These are phyloP conservation scores for Hecatera dysodea DNA, from an alignment of 2,888 invertebrate genomes.

Conservation along the genomic window DNA sequence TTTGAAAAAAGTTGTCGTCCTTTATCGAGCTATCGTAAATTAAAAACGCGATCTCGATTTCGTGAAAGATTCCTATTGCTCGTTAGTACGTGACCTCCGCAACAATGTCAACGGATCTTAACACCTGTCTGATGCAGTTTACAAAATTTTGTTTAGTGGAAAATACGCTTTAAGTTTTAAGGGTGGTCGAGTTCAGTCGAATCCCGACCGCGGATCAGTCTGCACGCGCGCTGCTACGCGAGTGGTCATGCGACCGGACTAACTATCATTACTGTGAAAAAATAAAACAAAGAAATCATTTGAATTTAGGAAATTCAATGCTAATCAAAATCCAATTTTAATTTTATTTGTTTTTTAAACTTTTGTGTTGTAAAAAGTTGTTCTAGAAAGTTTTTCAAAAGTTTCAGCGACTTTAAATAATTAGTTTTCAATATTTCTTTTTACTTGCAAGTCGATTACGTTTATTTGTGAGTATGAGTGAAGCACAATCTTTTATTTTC, in stretches of 20 bases:
- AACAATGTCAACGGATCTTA: constrained; percentile 39
- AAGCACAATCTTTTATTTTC: constrained; percentile 3
- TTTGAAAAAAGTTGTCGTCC: constrained; percentile 39
- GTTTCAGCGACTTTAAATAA: constrained; percentile 36
- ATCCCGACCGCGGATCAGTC: constrained; percentile 63
- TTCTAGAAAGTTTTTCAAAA: constrained; percentile 52
- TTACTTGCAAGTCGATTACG: not conserved
- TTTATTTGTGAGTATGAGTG: not conserved
- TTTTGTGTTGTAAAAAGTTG: constrained; percentile 28
- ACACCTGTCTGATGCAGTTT: constrained; percentile 58
- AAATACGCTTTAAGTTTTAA: constrained; percentile 39
- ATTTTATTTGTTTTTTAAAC: not conserved
- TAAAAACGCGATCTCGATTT: constrained; percentile 49
- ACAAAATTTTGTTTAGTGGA: constrained; percentile 41
- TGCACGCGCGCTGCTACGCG: constrained; percentile 56
- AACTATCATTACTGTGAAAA: constrained; percentile 33
- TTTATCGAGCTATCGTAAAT: constrained; percentile 42
- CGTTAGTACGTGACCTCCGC: constrained; percentile 43
- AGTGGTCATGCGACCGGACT: constrained; percentile 38
- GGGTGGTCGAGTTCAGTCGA: constrained; percentile 56
- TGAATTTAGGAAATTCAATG: constrained; percentile 1
- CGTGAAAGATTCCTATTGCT: constrained; percentile 26
- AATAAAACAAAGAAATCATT: constrained; percentile 12
- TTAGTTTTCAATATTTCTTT: not conserved
- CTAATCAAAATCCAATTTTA: not conserved